Evolutionary conservation across 2,797 vertebrate genomes (phyloP), one percentile per base, ranked within the genome.

Genomic region (Rallus crepitans): DNA sequence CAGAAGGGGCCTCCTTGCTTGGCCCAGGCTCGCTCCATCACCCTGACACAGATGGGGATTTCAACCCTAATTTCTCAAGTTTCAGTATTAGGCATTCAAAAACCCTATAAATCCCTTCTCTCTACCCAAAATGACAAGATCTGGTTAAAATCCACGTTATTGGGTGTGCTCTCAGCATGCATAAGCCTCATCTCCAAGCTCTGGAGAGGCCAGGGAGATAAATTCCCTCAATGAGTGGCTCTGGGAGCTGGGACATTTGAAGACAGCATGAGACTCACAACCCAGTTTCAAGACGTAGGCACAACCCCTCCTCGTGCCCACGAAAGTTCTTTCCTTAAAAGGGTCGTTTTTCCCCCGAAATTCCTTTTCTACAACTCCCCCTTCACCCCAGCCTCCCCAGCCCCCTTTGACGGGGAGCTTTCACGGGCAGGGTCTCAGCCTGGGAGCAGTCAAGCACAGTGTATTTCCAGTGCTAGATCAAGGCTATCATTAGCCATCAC

Each of bases 261-360:
- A 35, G 11, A 2, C 1, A 4, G 5, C 10, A 0, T 11, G 28
- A 57, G 21, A 18, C 21, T 65, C 9, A 7, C 5, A 15, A 6
- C 8, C 8, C 19, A 8, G 6, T 21, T 37, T 55, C 52, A 39
- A 55, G 73, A 45, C 3, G 35, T 47, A 12, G 47, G 21, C 47
- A 47, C 47, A 20, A 23, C 47, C 47, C 16, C 11, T 20, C 45
- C 55, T 79, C 18, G 30, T 0, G 0, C 19, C 35, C 50, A 5
- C 12, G 53, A 5, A 60, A 60, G 14, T 35, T 61, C 70, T 60
- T 60, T 82, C 79, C 57, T 42, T 42, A 17, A 57, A 17, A 57
- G 66, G 25, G 15, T 84, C 30, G 3, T 68, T 72, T 53, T 11
- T 11, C 24, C 64, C 64, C 14, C 11, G 4, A 1, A 25, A 77